Evolutionary conservation across 2,113 vertebrate genomes (phyloP).

Genomic region (Columba janthina): DNA sequence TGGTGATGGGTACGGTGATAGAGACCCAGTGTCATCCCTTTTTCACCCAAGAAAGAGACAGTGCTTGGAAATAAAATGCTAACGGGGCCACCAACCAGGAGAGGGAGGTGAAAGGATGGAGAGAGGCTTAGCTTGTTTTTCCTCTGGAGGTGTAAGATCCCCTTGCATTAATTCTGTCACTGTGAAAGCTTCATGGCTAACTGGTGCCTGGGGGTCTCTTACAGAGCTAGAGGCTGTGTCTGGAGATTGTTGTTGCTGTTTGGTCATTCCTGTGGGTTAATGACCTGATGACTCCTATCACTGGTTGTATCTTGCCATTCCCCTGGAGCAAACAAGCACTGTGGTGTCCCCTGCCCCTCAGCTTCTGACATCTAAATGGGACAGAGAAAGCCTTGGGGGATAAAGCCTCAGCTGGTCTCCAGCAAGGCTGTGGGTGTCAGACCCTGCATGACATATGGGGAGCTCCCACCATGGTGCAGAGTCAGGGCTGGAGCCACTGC

Average conservation of each 20-base stretch:
- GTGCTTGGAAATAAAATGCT: not conserved
- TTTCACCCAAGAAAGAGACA: not conserved
- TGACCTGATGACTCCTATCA: not conserved
- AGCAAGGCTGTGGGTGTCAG: not conserved
- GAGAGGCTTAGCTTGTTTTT: not conserved
- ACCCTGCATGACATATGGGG: not conserved
- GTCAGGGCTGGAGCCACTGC: not conserved
- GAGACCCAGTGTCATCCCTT: not conserved
- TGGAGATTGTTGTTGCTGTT: not conserved
- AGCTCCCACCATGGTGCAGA: accelerated
- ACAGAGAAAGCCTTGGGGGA: not conserved
- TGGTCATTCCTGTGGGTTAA: not conserved
- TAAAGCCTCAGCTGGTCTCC: not conserved
- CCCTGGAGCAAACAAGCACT: not conserved
- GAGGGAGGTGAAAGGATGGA: not conserved
- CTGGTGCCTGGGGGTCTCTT: not conserved
- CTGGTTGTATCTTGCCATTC: not conserved
- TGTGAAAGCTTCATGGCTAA: not conserved
- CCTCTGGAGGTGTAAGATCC: not conserved
- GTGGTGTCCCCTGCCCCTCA: no score
- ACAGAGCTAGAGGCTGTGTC: not conserved
- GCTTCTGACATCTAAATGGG: not conserved
- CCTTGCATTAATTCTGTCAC: not conserved
- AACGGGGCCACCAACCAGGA: not conserved
- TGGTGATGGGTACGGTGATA: not conserved